These are phyloP conservation scores for Fragum fragum DNA, from an alignment of 2,888 invertebrate genomes.

Conservation along the genomic window DNA sequence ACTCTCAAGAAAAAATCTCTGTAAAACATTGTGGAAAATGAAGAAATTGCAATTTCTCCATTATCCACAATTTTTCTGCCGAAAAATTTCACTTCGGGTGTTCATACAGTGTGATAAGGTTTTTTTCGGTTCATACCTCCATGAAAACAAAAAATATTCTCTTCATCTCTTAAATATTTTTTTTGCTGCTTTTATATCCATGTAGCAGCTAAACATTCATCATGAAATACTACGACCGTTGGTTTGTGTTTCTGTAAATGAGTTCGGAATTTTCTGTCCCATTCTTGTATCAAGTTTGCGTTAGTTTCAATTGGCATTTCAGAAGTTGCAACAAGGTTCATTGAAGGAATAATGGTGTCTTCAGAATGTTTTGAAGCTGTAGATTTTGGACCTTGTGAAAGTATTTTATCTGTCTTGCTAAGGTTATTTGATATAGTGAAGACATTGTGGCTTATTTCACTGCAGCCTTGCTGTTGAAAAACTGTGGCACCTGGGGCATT, in stretches of 20 bases:
- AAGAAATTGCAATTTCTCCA: no score
- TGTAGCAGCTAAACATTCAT: slow-evolving; percentile 13
- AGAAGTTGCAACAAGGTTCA: not conserved
- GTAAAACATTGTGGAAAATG: no score
- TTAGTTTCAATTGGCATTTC: not conserved
- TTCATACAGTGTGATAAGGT: no score
- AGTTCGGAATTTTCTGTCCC: not conserved
- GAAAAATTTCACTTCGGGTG: no score
- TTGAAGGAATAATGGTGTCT: not conserved
- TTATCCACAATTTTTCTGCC: no score
- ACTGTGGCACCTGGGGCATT: not conserved
- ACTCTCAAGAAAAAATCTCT: no score
- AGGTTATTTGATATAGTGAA: not conserved
- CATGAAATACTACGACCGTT: slow-evolving; percentile 2
- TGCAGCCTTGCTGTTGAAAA: not conserved
- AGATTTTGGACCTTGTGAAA: not conserved
- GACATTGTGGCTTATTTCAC: not conserved
- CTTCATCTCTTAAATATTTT: no score
- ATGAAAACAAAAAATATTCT: no score
- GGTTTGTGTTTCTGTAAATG: not conserved
- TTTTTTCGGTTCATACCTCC: no score
- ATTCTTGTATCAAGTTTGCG: not conserved
- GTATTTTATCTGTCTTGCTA: not conserved
- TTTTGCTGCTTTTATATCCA: not conserved
- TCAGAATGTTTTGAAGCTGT: not conserved